These are phyloP conservation scores for Telenomus remus DNA, from an alignment of 1,140 invertebrate genomes.

Conservation along the genomic window DNA sequence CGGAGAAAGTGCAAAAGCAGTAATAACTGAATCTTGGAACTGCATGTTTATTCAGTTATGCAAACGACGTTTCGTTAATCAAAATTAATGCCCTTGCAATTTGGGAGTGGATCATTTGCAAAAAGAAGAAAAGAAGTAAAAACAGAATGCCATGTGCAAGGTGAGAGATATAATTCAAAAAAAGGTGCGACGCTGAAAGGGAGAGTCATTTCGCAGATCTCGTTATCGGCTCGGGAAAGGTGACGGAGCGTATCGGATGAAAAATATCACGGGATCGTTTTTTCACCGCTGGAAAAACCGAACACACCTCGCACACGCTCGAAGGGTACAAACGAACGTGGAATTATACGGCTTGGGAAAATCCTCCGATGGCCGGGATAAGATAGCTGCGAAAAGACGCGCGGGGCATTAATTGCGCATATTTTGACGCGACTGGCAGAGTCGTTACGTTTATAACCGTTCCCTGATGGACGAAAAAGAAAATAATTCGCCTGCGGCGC, in stretches of 20 bases:
- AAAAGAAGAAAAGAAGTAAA: background rate
- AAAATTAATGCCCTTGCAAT: slow-evolving; percentile 1
- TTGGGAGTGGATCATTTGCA: slow-evolving; percentile 3
- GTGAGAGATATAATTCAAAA: no score
- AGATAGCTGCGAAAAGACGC: slow-evolving; percentile 9
- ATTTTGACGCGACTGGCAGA: background rate
- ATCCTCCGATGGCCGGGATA: slow-evolving; percentile 1
- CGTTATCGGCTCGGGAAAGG: no score
- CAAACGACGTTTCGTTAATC: slow-evolving; percentile 12
- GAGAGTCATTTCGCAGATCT: no score
- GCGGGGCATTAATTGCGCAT: slow-evolving; percentile 16
- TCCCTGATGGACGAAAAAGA: background rate
- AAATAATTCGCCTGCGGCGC: slow-evolving; percentile 22
- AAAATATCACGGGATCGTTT: no score
- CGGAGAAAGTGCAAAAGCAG: no score
- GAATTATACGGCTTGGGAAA: no score
- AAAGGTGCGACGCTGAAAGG: no score
- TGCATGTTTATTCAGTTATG: slow-evolving; percentile 14
- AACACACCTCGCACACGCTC: no score
- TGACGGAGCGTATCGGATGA: no score
- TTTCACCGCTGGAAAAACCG: no score
- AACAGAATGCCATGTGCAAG: no score
- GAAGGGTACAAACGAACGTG: no score
- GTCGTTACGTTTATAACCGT: background rate
- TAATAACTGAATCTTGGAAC: background rate